phyloP scores from a whole-genome alignment of 2,888 invertebrate species.

The Camptogramma bilineatum region DNA sequence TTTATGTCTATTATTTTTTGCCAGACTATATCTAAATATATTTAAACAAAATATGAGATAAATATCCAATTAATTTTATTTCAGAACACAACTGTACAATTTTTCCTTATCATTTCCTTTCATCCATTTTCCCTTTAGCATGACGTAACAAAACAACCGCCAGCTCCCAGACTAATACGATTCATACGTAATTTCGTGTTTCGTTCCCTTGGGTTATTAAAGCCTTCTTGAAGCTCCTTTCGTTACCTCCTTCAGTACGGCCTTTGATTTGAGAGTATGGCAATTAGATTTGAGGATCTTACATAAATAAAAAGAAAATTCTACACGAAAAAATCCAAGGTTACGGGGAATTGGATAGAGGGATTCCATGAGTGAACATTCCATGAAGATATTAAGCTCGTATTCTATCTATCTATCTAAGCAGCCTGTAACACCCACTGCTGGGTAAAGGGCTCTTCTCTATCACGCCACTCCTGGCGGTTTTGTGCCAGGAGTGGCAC shows the following conservation, averaged over 20 bases:
- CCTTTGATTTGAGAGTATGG: slow-evolving; percentile 11
- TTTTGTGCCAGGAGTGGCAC: too few relatives aligned
- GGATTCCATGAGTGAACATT: neutral
- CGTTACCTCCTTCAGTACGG: neutral
- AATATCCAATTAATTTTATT: too few relatives aligned
- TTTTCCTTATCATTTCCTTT: too few relatives aligned
- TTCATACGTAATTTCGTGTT: slow-evolving; percentile 17
- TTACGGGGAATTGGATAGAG: neutral
- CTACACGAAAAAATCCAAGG: neutral
- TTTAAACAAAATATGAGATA: too few relatives aligned
- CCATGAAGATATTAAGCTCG: too few relatives aligned
- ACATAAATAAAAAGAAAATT: neutral
- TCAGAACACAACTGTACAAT: too few relatives aligned
- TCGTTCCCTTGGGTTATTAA: slow-evolving; percentile 14
- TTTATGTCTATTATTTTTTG: too few relatives aligned
- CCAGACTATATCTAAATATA: too few relatives aligned
- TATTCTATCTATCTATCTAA: too few relatives aligned
- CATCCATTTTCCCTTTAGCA: neutral
- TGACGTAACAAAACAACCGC: neutral
- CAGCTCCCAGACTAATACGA: slow-evolving; percentile 1
- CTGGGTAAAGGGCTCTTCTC: too few relatives aligned
- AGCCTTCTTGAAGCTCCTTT: slow-evolving; percentile 10
- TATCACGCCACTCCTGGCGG: too few relatives aligned
- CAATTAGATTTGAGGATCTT: slow-evolving; percentile 6
- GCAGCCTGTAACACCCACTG: too few relatives aligned